These are phyloP conservation scores for Pao palembangensis DNA, from an alignment of 2,113 vertebrate genomes.

Conservation along the genomic window DNA sequence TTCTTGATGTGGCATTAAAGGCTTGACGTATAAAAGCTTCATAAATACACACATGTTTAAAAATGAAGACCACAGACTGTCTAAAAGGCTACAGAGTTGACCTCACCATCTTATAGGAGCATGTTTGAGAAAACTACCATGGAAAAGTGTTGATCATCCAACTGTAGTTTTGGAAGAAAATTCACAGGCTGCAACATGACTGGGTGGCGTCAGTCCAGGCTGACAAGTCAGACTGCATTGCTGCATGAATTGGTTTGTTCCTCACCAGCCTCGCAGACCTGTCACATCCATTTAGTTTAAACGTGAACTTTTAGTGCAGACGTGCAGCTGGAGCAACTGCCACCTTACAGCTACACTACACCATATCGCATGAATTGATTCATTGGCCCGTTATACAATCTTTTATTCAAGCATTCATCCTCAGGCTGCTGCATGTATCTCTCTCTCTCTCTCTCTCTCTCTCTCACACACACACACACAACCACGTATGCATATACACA, in stretches of 20 bases:
- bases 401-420: conserved; percentile 52
- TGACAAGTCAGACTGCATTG: conserved; percentile 53
- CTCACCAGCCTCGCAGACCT: conserved; percentile 27
- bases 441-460: background rate
- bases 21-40: no score
- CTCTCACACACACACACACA: background rate
- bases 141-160: background rate
- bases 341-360: conserved; percentile 34
- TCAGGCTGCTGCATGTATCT: conserved; percentile 36
- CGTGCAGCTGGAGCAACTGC: conserved; percentile 60
- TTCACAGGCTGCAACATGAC: conserved; percentile 18
- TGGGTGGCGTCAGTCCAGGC: conserved; percentile 12
- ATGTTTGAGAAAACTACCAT: background rate
- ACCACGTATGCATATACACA: conserved; percentile 11
- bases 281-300: conserved; percentile 51
- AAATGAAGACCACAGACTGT: no score
- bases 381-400: conserved; percentile 51
- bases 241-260: conserved; percentile 48
- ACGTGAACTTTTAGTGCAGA: conserved; percentile 32
- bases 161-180: conserved; percentile 3
- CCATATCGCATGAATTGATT: conserved; percentile 47
- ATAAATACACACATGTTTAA: no score
- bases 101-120: background rate
- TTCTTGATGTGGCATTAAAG: no score
- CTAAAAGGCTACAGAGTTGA: no score